Evolutionary conservation across 1,140 invertebrate species (phyloP), one percentile per base, ranked within the genome.

Genomic region (Drosophila triauraria): DNA sequence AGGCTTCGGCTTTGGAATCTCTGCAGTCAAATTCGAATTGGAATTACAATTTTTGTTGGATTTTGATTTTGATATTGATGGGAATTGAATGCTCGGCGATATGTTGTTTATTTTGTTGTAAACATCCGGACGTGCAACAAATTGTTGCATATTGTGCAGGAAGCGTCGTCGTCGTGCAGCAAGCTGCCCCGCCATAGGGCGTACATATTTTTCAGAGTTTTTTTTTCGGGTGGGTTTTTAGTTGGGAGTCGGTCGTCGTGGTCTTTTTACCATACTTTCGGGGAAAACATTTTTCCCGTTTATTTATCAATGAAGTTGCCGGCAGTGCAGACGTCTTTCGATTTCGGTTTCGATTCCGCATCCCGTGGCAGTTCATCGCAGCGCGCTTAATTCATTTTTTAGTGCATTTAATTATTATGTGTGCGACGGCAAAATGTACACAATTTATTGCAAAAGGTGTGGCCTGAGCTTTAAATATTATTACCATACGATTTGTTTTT

Each of bases 121-220:
- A 90, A 90, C 85, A 90, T 91, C 85, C 85, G 85, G 85, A 90
- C 75, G 53, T 90, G 85, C 82, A 79, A 77, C 86, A 90, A 91
- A 90, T 82, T 90, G 85, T 88, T 90, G 85, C 84, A 88, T 79
- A 88, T 88, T 85, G 85, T 84, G 78, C 84, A 77, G 76, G 79
- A 85, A 85, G 78, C 75, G 32, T 71, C 69, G 42, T 71, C 69
- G 42, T 60, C 70, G 57, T 57, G 63, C 54, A 61, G 64, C 72
- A 54, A 67, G 44, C 59, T 57, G 60, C 32, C 59, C 57, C 65
- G 69, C 59, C 59, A 72, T 75, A 87, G 83, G 83, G 83, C 84
- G 72, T 82, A 60, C 69, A 87, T 85, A 69, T 72, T 71, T 83
- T 38, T 60, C 58, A 42, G 32, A 25, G 38, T 44, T 44, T 72